A percentile compares a stretch with the other conserved stretches of the same genome.
Evolutionary conservation across 2,888 invertebrate genomes (phyloP).

Genomic region (Sericinus montela): DNA sequence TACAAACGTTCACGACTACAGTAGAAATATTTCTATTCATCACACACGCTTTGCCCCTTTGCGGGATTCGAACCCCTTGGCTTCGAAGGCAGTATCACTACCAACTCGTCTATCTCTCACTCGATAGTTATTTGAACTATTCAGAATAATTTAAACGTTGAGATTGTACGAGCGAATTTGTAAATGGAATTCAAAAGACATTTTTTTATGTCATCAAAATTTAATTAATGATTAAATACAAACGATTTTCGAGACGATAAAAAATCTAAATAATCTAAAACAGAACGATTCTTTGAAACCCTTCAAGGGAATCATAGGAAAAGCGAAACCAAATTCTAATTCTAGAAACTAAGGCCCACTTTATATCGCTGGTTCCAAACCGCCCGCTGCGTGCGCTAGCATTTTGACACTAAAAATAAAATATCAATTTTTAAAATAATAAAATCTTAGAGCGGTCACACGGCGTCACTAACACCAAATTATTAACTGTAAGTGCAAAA

Average conservation of each 20-base stretch:
- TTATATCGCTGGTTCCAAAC: constrained; percentile 29
- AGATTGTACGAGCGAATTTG: too few species aligned
- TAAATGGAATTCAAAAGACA: too few species aligned
- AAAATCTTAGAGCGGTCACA: constrained; percentile 75
- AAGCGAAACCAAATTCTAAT: constrained; percentile 37
- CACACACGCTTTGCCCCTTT: too few species aligned
- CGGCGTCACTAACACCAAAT: constrained; percentile 50
- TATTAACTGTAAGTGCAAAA: constrained; percentile 28
- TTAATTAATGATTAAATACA: constrained; percentile 31
- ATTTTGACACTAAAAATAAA: constrained; percentile 70
- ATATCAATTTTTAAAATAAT: constrained; percentile 75
- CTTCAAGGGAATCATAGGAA: constrained; percentile 35
- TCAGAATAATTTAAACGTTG: too few species aligned
- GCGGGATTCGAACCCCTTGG: too few species aligned
- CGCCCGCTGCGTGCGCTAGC: constrained; percentile 74
- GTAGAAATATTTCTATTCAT: too few species aligned
- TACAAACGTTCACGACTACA: too few species aligned
- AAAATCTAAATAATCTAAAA: constrained; percentile 54
- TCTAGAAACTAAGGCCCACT: constrained; percentile 34
- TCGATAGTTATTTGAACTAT: too few species aligned
- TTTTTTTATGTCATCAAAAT: constrained; percentile 17
- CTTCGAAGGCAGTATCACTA: too few species aligned
- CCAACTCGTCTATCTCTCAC: too few species aligned
- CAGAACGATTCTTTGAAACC: constrained; percentile 63
- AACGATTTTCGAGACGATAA: constrained; percentile 54